Conservation (phyloP, 2,113 vertebrate species). For the Silurus asotus region DNA sequence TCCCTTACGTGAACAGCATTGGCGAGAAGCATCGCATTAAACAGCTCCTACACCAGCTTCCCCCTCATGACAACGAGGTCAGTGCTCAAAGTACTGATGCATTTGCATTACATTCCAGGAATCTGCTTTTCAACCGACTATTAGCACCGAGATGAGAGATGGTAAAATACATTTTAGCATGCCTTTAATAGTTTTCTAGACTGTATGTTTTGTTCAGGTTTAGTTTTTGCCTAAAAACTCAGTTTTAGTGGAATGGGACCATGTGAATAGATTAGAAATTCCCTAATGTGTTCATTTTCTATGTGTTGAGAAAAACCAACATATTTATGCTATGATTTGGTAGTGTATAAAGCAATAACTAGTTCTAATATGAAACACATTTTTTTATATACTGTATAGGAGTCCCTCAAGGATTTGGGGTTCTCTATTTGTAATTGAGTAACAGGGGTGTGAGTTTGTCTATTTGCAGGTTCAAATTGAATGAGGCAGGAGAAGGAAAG, state of each 20-base stretch:
- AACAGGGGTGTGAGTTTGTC: conserved; percentile 42
- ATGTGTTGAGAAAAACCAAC: background rate
- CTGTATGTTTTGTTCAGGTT: background rate
- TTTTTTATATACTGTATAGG: conserved; percentile 27
- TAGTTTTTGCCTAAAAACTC: background rate
- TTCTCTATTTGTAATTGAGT: conserved; percentile 2
- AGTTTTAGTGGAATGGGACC: background rate
- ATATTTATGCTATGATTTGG: conserved; percentile 24
- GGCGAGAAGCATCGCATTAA: conserved; percentile 96
- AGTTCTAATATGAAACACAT: conserved; percentile 28
- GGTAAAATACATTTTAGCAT: background rate
- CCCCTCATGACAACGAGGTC: conserved; percentile 98
- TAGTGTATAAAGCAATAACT: background rate
- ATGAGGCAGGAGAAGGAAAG: background rate
- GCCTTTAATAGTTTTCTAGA: conserved; percentile 5
- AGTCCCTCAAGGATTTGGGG: background rate
- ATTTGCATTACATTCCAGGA: conserved; percentile 10
- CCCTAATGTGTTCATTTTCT: background rate
- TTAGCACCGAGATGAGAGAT: background rate
- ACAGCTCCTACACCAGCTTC: conserved; percentile 93
- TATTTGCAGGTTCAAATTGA: conserved; percentile 52
- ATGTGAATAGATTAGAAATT: conserved; percentile 1
- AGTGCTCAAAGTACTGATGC: conserved; percentile 24
- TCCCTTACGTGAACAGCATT: conserved; percentile 95
- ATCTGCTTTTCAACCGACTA: conserved; percentile 7